Evolutionary conservation across 2,113 vertebrate genomes (phyloP).

Genomic region (Platichthys flesus): DNA sequence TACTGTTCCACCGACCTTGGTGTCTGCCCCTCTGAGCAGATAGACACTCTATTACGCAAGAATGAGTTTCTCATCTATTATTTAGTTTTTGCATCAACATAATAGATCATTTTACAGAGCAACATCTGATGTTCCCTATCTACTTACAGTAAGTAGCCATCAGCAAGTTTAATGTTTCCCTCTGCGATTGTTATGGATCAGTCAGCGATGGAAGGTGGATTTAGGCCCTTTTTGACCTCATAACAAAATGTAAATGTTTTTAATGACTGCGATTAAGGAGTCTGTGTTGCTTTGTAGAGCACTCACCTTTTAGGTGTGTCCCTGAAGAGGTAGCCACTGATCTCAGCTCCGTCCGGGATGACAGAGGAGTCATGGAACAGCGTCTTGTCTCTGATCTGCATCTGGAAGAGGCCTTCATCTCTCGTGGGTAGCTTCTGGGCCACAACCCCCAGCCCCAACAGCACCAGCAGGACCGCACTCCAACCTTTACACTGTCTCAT

Average conservation of each 20-base stretch:
- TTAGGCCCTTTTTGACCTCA: neutral
- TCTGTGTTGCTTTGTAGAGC: neutral
- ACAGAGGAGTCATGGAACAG: slow-evolving; percentile 94
- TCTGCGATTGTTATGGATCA: slow-evolving; percentile 13
- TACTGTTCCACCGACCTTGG: slow-evolving; percentile 29
- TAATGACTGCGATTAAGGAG: neutral
- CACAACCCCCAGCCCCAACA: slow-evolving; percentile 77
- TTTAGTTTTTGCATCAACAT: slow-evolving; percentile 67
- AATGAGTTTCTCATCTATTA: slow-evolving; percentile 78
- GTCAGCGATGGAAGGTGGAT: slow-evolving; percentile 12
- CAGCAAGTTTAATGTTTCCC: slow-evolving; percentile 30
- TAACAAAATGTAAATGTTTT: slow-evolving; percentile 5
- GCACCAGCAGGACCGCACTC: slow-evolving; percentile 77
- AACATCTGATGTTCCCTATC: slow-evolving; percentile 63
- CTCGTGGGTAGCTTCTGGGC: slow-evolving; percentile 95
- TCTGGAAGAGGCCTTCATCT: slow-evolving; percentile 97
- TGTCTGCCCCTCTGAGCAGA: slow-evolving; percentile 19
- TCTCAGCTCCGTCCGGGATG: slow-evolving; percentile 95
- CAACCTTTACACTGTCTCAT: slow-evolving; percentile 84
- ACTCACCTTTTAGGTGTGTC: slow-evolving; percentile 94
- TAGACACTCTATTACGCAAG: slow-evolving; percentile 13
- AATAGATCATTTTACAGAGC: slow-evolving; percentile 53
- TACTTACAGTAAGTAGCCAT: slow-evolving; percentile 62
- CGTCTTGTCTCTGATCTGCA: slow-evolving; percentile 94
- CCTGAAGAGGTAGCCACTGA: slow-evolving; percentile 95